Conservation (phyloP, 2,888 invertebrate genomes). For the Bursaphelenchus okinawaensis region DNA sequence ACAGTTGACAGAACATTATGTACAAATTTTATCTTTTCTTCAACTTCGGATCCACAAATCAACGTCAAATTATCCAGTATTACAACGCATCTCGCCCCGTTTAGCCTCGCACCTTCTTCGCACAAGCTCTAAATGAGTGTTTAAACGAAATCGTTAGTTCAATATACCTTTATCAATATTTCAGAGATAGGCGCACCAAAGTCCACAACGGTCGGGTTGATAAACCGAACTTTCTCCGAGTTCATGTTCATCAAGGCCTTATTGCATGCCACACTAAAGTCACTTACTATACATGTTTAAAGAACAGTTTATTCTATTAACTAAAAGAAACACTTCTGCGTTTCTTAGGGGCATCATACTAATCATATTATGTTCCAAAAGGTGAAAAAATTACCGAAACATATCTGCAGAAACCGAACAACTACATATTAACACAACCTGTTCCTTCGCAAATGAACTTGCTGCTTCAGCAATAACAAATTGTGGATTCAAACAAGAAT, state of each 20-base stretch:
- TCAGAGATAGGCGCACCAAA: neutral
- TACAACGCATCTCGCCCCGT: conserved; percentile 2
- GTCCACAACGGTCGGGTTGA: conserved; percentile 10
- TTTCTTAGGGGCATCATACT: too few relatives aligned
- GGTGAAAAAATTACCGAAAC: neutral
- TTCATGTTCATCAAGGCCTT: conserved; percentile 30
- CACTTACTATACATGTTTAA: too few relatives aligned
- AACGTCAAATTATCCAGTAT: conserved; percentile 1
- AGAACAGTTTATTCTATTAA: too few relatives aligned
- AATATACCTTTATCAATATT: neutral
- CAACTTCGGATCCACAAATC: neutral
- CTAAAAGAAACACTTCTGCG: too few relatives aligned
- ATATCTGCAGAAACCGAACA: neutral
- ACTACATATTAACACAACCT: neutral
- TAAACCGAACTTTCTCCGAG: conserved; percentile 20
- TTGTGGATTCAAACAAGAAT: neutral
- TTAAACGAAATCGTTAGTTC: neutral
- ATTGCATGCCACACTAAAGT: conserved; percentile 23
- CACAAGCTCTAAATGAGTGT: neutral
- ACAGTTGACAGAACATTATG: conserved; percentile 2
- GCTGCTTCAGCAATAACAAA: neutral
- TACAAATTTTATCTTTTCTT: neutral
- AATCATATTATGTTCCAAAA: neutral
- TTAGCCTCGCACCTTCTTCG: neutral
- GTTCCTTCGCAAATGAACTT: neutral